A percentile compares a stretch with the other conserved stretches of the same genome.
phyloP scores from a whole-genome alignment of 2,113 vertebrate species.

The Scatophagus argus region DNA sequence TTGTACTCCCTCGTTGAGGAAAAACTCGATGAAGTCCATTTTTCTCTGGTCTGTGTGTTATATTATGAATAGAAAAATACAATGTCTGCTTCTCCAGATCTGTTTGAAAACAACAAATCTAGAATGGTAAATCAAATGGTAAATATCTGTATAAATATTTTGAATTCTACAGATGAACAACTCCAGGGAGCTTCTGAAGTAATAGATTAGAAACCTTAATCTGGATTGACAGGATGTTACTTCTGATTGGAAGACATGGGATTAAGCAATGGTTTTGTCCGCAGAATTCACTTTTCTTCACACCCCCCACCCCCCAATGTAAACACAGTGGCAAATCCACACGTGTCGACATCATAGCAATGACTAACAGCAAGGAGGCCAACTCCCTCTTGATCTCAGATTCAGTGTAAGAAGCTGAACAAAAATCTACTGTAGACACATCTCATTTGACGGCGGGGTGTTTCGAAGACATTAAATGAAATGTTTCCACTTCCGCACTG shows the following conservation, averaged over 20 bases:
- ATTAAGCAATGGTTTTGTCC: constrained; percentile 72
- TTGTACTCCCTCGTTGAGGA: neutral
- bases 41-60: neutral
- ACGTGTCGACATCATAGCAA: constrained; percentile 3
- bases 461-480: neutral
- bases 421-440: neutral
- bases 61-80: too few relatives aligned
- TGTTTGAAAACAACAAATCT: neutral
- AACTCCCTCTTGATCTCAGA: neutral
- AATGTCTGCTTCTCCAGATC: neutral
- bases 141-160: constrained; percentile 5
- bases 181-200: constrained; percentile 34
- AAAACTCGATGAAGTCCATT: neutral
- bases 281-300: constrained; percentile 59
- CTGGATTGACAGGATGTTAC: constrained; percentile 68
- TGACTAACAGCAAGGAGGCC: neutral
- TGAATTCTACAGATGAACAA: constrained; percentile 49
- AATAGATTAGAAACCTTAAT: constrained; percentile 74
- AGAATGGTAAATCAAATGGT: too few relatives aligned
- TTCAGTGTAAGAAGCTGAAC: neutral
- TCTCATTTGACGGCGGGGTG: neutral
- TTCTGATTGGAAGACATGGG: constrained; percentile 69
- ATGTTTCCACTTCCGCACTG: neutral
- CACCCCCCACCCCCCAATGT: constrained; percentile 23
- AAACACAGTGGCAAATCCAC: constrained; percentile 54